Percentiles rank a stretch among this genome's conserved stretches.
phyloP scores from a whole-genome alignment of 2,113 vertebrate species.

The Boleophthalmus pectinirostris region DNA sequence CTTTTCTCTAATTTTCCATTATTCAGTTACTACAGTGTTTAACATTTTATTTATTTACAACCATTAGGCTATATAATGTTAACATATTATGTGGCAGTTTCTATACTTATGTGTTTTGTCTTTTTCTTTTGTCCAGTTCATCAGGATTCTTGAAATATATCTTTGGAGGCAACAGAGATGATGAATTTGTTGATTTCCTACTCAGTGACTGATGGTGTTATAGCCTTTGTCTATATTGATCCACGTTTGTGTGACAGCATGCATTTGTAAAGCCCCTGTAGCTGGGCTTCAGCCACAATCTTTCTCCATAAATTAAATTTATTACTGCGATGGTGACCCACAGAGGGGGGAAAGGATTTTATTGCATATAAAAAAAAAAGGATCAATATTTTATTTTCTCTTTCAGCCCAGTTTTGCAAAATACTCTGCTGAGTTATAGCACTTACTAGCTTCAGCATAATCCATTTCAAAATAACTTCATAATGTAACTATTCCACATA shows the following conservation, averaged over 20 bases:
- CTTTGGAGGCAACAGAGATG: conserved; percentile 26
- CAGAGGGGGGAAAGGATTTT: conserved; percentile 15
- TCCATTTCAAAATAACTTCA: background rate
- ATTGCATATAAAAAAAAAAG: conserved; percentile 12
- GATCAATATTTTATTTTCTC: conserved; percentile 25
- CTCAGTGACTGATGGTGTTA: conserved; percentile 55
- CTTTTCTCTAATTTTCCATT: background rate
- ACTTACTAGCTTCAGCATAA: background rate
- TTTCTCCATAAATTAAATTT: conserved; percentile 49
- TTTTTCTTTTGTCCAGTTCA: background rate
- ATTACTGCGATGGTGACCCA: conserved; percentile 25
- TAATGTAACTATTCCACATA: background rate
- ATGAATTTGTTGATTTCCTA: conserved; percentile 56
- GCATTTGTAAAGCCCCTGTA: conserved; percentile 19
- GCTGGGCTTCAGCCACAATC: conserved; percentile 37
- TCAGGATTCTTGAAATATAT: conserved; percentile 7
- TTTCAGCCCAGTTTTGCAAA: conserved; percentile 17
- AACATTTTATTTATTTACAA: background rate
- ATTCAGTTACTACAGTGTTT: background rate
- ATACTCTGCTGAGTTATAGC: background rate
- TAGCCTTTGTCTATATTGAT: conserved; percentile 59
- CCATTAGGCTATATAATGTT: background rate
- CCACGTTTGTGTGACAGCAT: conserved; percentile 31
- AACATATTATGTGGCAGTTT: background rate
- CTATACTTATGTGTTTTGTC: background rate